Percentiles rank a stretch among this genome's conserved stretches.
phyloP scores from a whole-genome alignment of 2,113 vertebrate species.

The Corythornis vintsioides region DNA sequence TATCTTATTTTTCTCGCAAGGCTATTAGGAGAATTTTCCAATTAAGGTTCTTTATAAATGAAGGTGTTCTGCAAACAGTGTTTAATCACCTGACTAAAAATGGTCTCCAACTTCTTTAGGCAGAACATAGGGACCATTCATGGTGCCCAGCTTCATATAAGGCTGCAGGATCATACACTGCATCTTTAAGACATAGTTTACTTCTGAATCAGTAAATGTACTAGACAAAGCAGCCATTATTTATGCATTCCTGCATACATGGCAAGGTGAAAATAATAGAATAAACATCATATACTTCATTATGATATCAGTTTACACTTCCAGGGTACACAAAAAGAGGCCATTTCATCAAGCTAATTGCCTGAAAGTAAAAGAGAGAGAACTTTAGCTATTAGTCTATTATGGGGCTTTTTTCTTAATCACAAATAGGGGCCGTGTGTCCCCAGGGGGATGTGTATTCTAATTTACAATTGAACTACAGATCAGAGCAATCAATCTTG shows the following conservation, averaged over 20 bases:
- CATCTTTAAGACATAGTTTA: conserved; percentile 79
- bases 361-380: conserved; percentile 95
- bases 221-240: conserved; percentile 78
- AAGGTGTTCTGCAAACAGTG: not conserved
- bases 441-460: conserved; percentile 92
- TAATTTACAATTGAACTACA: conserved; percentile 99
- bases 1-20: not conserved
- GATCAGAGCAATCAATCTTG: conserved; percentile 99
- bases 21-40: conserved; percentile 9
- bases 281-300: conserved; percentile 91
- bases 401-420: conserved; percentile 98
- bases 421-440: conserved; percentile 96
- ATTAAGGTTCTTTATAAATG: not conserved
- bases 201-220: conserved; percentile 72
- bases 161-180: conserved; percentile 27
- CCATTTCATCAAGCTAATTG: conserved; percentile 99
- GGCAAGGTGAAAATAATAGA: conserved; percentile 91
- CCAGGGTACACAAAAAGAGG: conserved; percentile 84
- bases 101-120: not conserved
- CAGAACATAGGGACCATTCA: not conserved
- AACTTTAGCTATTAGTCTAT: conserved; percentile 96
- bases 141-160: not conserved
- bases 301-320: conserved; percentile 95
- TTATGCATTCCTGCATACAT: conserved; percentile 76
- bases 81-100: conserved; percentile 20